phyloP scores from a whole-genome alignment of 64 coral and sea anemone species.

The Actinia tenebrosa region DNA sequence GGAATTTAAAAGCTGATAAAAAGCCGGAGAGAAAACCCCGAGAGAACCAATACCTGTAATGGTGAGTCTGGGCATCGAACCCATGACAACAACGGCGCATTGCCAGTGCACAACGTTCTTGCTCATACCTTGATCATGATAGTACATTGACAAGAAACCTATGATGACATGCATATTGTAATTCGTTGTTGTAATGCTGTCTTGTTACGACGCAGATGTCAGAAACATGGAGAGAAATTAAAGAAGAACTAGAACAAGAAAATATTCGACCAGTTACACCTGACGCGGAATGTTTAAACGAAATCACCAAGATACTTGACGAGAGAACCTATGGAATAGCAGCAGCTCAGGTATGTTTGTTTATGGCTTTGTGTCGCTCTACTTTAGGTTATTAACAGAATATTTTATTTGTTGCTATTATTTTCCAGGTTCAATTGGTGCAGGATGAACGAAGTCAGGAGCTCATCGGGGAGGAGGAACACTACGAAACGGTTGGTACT shows the following conservation, averaged over 20 bases:
- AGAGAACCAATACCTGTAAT: no score
- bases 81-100: no score
- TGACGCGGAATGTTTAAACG: slow-evolving; percentile 70
- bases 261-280: slow-evolving; percentile 86
- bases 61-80: no score
- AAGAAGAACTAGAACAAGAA: slow-evolving; percentile 71
- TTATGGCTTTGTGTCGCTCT: no score
- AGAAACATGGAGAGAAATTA: slow-evolving; percentile 84
- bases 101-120: no score
- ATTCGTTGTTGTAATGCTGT: neutral
- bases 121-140: no score
- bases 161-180: no score
- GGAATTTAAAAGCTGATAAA: no score
- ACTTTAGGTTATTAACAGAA: no score
- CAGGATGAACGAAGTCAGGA: slow-evolving; percentile 70
- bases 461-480: slow-evolving; percentile 75
- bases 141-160: no score
- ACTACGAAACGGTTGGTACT: slow-evolving; percentile 70
- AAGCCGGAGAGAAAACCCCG: no score
- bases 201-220: slow-evolving; percentile 38
- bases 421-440: slow-evolving; percentile 58
- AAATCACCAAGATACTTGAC: slow-evolving; percentile 77
- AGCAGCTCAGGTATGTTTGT: slow-evolving; percentile 54
- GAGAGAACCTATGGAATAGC: slow-evolving; percentile 68
- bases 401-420: neutral